Evolutionary conservation across 2,113 vertebrate species (phyloP), one percentile per base, ranked within the genome.

Genomic region (Mesitornis unicolor): DNA sequence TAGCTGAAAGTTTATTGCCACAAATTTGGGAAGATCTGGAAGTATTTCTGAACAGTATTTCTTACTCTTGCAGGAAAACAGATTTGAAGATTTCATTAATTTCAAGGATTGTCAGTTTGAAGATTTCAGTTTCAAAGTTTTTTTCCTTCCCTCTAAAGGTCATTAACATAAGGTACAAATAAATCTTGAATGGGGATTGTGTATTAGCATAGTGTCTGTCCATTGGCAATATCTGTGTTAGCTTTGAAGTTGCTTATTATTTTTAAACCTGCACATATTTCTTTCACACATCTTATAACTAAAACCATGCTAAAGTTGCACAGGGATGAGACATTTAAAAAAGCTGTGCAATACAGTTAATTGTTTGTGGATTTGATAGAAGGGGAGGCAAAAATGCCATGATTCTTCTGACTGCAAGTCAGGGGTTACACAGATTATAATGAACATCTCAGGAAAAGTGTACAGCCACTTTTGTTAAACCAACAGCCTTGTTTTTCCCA

Each of bases 371-470:
- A 78, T 82, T 63, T 84, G 35, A 25, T 24, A 42, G 13, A 74
- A 61, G 1, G 3, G 9, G 6, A 48, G 3, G 8, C 9, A 67
- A 84, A 89, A 75, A 36, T 42, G 15, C 17, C 2, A 0, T 1
- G 6, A 18, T 73, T 74, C 8, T 92, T 83, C 38, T 65, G 18
- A 50, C 28, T 89, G 17, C 12, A n/a, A 74, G 16, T 81, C 3
- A 57, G 43, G 4, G n/a, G 40, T 56, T 77, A 19, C 38, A 38
- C 15, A 83, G 78, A 53, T 21, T 59, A 40, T 35, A 71, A 51
- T 38, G 20, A 81, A 84, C 11, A 54, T 17, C 25, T 81, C 87
- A 74, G n/a, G 40, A 89, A 36, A 81, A 40, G 5, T 12, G 5
- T 33, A 45, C 20, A 88, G 16, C 2, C 11, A 17, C 11, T 60